These are phyloP conservation scores for Cisticola juncidis DNA, from an alignment of 2,113 vertebrate species.

Conservation along the genomic window DNA sequence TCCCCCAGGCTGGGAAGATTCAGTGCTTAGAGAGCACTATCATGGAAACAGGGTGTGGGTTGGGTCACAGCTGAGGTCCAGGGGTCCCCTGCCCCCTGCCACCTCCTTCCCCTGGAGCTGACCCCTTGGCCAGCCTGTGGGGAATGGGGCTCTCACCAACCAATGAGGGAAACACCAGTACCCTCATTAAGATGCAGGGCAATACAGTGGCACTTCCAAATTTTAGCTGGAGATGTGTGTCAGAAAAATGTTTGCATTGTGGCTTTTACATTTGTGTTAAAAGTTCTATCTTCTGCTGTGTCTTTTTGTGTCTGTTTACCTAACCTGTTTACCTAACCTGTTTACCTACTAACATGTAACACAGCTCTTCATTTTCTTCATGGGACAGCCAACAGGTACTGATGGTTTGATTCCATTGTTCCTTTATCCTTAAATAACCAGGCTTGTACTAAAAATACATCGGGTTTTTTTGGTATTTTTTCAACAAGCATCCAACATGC, in stretches of 20 bases:
- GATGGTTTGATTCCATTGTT: not conserved
- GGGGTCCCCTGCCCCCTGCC: rapidly evolving
- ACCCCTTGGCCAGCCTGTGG: not conserved
- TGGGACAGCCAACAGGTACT: not conserved
- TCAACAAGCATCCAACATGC: not conserved
- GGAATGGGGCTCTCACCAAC: not conserved
- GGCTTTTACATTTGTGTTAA: not conserved
- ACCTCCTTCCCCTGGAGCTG: not conserved
- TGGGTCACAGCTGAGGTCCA: not conserved
- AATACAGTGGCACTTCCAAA: not conserved
- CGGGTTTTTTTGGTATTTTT: not conserved
- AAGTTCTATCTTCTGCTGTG: not conserved
- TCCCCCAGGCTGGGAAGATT: not conserved
- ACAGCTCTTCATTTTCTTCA: not conserved
- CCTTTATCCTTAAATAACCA: not conserved
- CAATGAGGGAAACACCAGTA: not conserved
- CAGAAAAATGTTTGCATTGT: not conserved
- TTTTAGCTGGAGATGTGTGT: not conserved
- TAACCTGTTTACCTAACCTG: no score
- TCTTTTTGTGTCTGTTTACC: not conserved
- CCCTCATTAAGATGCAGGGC: not conserved
- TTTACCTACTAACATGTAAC: not conserved
- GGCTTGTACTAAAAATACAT: not conserved
- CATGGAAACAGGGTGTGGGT: rapidly evolving
- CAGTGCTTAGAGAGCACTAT: not conserved